phyloP scores from a whole-genome alignment of 92 coral and sea anemone species.

The Scolanthus callimorphus region DNA sequence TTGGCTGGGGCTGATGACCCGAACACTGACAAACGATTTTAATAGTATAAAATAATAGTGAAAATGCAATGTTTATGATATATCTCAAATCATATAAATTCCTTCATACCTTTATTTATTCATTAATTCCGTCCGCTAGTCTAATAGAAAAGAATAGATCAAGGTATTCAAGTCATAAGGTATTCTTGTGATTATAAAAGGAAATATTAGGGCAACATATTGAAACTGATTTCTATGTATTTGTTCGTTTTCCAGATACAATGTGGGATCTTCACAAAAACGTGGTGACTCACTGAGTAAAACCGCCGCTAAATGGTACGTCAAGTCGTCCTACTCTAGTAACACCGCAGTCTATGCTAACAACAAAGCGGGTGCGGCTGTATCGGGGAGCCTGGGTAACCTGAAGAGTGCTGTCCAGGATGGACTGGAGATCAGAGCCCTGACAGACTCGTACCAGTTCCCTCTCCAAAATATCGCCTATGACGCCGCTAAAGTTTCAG shows the following conservation, averaged over 20 bases:
- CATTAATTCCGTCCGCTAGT: too few relatives aligned
- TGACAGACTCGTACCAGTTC: slow-evolving; percentile 34
- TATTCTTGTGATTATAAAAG: too few relatives aligned
- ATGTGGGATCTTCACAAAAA: slow-evolving; percentile 53
- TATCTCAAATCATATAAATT: too few relatives aligned
- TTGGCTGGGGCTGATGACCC: too few relatives aligned
- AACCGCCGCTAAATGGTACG: slow-evolving; percentile 54
- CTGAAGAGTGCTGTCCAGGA: slow-evolving; percentile 42
- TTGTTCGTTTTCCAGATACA: slow-evolving; percentile 52
- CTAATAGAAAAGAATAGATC: too few relatives aligned
- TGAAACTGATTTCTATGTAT: too few relatives aligned
- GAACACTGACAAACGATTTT: too few relatives aligned
- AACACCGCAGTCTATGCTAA: slow-evolving; percentile 44
- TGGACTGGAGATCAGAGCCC: slow-evolving; percentile 68
- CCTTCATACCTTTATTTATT: too few relatives aligned
- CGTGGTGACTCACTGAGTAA: slow-evolving; percentile 28
- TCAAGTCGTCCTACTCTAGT: slow-evolving; percentile 26
- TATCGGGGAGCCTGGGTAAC: slow-evolving; percentile 34
- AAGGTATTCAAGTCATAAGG: too few relatives aligned
- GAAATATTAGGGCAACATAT: too few relatives aligned
- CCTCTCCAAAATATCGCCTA: slow-evolving; percentile 53
- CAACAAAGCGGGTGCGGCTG: slow-evolving; percentile 35
- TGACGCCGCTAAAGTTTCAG: slow-evolving; percentile 25
- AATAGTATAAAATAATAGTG: too few relatives aligned
- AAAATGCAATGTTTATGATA: too few relatives aligned